Base-by-base conservation (phyloP, 1,140 invertebrate species). In the Holotrichia oblita region DNA sequence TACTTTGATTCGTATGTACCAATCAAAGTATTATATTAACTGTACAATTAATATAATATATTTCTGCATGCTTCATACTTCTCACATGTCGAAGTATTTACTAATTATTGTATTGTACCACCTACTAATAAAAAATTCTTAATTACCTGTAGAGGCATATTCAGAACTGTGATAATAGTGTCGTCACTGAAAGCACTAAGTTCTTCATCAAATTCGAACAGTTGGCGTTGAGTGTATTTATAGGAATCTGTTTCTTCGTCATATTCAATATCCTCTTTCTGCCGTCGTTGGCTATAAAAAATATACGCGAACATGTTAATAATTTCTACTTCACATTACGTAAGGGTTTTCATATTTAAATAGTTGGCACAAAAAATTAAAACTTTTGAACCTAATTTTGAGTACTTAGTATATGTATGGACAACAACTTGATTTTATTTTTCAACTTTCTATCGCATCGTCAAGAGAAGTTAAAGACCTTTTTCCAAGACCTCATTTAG, bases 251-350 rank as follows among this genome's bases (percentile, higher is more conserved):
- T 34, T 69, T 69, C 61, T 69, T 69, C 61, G 8, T 69, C 12
- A n/a, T 34, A 69, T n/a, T 22, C 22, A 10, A 69, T 27, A 27
- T 69, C 61, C 24, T 69, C 61, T 20, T 69, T 69, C 61, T 69
- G 22, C 22, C 27, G 20, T 22, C 22, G 22, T 69, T 69, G 17
- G 8, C 61, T 69, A 10, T 22, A 64, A 22, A 22, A 64, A 10
- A 34, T 7, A 69, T 27, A 7, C 9, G 22, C 0, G 4, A 9
- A 6, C 61, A 22, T 22, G 17, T 12, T 6, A 27, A 64, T 22
- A 24, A 64, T n/a, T 6, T 6, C 17, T 64, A 22, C 22, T 69
- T 27, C 27, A 17, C 6, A n/a, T 1, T 3, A 27, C 17, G 0
- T 2, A 8, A 10, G 22, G 7, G 0, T 10, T 12, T 2, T 10